phyloP scores from a whole-genome alignment of 1,140 invertebrate genomes.

The Tetragnatha versicolor region DNA sequence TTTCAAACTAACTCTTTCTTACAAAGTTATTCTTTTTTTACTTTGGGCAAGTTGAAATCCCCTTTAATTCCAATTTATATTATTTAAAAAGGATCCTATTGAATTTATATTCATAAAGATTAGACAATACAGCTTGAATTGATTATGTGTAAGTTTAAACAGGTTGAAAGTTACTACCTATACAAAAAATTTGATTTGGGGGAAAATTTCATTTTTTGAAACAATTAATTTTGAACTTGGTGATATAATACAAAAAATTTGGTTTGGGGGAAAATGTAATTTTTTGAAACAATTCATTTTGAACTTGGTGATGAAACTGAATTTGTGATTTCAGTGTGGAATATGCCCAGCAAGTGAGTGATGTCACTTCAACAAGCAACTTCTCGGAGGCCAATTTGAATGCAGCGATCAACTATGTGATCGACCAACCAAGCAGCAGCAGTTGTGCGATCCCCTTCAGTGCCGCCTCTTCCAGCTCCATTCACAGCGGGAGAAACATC shows the following conservation, averaged over 20 bases:
- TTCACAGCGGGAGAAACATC: not conserved
- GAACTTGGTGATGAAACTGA: not conserved
- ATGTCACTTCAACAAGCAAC: slow-evolving; percentile 57
- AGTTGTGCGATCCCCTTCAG: slow-evolving; percentile 24
- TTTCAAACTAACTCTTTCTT: too few species aligned
- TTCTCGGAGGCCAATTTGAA: slow-evolving; percentile 25
- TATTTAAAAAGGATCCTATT: too few species aligned
- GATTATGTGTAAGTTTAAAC: too few species aligned
- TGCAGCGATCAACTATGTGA: slow-evolving; percentile 26
- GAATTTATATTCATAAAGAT: too few species aligned
- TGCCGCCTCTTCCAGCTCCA: slow-evolving; percentile 1
- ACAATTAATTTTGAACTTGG: not conserved
- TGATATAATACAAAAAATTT: not conserved
- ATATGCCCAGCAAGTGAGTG: slow-evolving; percentile 57
- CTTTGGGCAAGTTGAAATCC: too few species aligned
- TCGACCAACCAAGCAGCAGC: slow-evolving; percentile 23
- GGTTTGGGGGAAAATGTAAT: not conserved
- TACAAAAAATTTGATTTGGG: too few species aligned
- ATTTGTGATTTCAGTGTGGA: slow-evolving; percentile 42
- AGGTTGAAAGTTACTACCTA: too few species aligned
- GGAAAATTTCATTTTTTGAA: not conserved
- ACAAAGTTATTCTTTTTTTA: too few species aligned
- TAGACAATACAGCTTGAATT: too few species aligned
- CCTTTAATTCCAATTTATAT: too few species aligned
- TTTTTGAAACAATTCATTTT: not conserved